A percentile compares a stretch with the other conserved stretches of the same genome.
phyloP scores from a whole-genome alignment of 2,113 vertebrate genomes.

The Sus scrofa region DNA sequence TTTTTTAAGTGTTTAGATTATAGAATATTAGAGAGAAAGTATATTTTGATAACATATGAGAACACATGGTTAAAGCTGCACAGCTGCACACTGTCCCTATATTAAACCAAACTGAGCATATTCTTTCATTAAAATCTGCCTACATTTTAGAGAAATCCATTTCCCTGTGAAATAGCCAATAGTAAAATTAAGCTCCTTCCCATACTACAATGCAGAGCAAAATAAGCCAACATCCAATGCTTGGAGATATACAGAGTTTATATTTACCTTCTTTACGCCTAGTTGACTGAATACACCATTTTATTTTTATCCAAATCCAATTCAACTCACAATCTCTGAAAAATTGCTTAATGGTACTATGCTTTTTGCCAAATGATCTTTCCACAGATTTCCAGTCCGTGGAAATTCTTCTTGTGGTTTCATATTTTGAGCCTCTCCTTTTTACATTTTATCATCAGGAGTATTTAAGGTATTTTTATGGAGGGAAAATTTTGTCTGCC shows the following conservation, averaged over 20 bases:
- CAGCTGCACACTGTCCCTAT: not conserved
- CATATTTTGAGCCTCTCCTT: not conserved
- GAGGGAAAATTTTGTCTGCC: not conserved
- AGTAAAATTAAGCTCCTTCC: slow-evolving; percentile 30
- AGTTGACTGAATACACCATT: not conserved
- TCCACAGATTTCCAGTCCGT: not conserved
- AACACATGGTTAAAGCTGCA: not conserved
- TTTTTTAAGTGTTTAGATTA: not conserved
- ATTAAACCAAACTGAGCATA: not conserved
- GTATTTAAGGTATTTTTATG: not conserved
- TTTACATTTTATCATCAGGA: slow-evolving; percentile 29
- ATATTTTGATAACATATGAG: not conserved
- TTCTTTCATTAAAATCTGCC: not conserved
- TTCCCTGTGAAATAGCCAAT: slow-evolving; percentile 15
- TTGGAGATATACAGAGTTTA: not conserved
- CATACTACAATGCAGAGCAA: not conserved
- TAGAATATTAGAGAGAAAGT: not conserved
- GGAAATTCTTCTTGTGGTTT: not conserved
- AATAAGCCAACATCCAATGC: not conserved
- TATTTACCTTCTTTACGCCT: not conserved
- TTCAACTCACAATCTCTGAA: not conserved
- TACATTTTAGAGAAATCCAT: slow-evolving; percentile 16
- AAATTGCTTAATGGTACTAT: not conserved
- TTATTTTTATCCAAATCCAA: slow-evolving; percentile 32
- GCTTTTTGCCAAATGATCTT: not conserved